These are phyloP conservation scores for Vollenhovia emeryi DNA, from an alignment of 1,140 invertebrate species.

Conservation along the genomic window DNA sequence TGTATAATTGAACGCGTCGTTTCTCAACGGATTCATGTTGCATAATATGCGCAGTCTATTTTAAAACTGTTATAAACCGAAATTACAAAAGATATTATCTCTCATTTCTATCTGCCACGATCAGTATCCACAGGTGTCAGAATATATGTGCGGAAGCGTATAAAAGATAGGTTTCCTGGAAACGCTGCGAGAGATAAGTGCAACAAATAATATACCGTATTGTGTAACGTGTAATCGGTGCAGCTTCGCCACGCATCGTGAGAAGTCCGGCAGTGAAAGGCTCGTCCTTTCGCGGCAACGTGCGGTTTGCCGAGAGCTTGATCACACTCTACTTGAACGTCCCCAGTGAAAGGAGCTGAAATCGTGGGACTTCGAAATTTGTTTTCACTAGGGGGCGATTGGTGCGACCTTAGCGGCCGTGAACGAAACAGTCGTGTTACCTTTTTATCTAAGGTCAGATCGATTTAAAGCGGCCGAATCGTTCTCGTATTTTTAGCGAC, in stretches of 20 bases:
- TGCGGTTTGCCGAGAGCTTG: conserved; percentile 51
- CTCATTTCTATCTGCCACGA: background rate
- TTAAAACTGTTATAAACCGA: background rate
- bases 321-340: conserved; percentile 41
- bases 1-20: conserved; percentile 2
- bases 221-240: conserved; percentile 39
- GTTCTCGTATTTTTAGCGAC: background rate
- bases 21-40: background rate
- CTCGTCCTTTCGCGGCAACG: conserved; percentile 30
- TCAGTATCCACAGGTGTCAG: background rate
- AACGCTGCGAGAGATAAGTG: background rate
- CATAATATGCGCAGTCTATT: too few species aligned
- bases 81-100: background rate
- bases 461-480: background rate
- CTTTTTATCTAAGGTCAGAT: background rate
- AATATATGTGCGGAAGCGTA: background rate
- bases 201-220: conserved; percentile 28
- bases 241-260: conserved; percentile 5
- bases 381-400: conserved; percentile 16
- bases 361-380: conserved; percentile 50
- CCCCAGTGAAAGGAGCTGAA: conserved; percentile 64
- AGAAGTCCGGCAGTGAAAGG: conserved; percentile 67
- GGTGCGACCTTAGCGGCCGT: background rate
- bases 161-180: background rate
- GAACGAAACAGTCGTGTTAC: background rate